Evolutionary conservation across 2,797 vertebrate species (phyloP).

Genomic region (Ibycter americanus): DNA sequence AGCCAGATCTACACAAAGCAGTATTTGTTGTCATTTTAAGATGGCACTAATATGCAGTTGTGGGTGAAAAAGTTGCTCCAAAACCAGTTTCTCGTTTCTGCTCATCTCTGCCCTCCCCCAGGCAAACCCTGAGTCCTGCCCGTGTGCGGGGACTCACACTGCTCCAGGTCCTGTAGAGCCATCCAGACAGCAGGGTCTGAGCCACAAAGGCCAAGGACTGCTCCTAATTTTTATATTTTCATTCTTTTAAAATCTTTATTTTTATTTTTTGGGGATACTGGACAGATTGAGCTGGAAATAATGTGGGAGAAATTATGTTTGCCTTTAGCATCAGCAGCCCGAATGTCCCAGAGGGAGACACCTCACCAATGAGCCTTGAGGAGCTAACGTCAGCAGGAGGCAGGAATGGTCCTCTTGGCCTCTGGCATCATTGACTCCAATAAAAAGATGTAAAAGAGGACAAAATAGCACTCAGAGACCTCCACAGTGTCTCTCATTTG

Average conservation of each 20-base stretch:
- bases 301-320: not conserved
- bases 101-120: not conserved
- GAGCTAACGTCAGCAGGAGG: not conserved
- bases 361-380: not conserved
- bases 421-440: not conserved
- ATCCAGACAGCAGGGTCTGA: not conserved
- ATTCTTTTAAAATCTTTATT: not conserved
- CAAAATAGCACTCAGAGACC: not conserved
- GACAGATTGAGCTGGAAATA: not conserved
- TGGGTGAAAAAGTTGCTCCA: not conserved
- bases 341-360: not conserved
- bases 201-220: not conserved
- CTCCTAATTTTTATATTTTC: not conserved
- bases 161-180: not conserved
- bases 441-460: not conserved
- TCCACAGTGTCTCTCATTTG: not conserved
- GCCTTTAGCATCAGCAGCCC: not conserved
- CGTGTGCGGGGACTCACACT: not conserved
- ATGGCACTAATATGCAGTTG: not conserved
- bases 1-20: not conserved
- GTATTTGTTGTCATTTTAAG: not conserved
- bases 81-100: not conserved
- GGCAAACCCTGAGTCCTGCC: slow-evolving; percentile 17
- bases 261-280: not conserved
- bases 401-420: not conserved